Evolutionary conservation across 1,140 invertebrate species (phyloP).

Genomic region (Drosophila sucinea): DNA sequence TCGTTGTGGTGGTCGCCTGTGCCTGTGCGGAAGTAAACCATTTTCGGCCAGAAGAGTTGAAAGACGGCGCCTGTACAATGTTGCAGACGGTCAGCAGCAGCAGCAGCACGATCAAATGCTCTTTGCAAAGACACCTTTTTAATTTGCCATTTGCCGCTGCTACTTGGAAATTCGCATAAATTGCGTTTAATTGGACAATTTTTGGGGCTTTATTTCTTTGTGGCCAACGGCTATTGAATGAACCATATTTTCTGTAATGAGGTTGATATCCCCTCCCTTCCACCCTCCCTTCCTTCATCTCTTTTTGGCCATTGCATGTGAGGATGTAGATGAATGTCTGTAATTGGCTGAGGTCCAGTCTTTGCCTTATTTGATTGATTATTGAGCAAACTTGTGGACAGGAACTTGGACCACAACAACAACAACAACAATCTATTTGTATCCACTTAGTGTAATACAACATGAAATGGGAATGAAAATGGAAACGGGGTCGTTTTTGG

Average conservation of each 20-base stretch:
- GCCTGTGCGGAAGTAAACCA: conserved; percentile 74
- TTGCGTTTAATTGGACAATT: conserved; percentile 81
- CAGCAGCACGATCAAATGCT: conserved; percentile 54
- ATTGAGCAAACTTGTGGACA: conserved; percentile 80
- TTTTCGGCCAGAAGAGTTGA: conserved; percentile 60
- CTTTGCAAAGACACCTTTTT: conserved; percentile 74
- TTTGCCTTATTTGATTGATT: conserved; percentile 75
- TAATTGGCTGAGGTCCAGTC: conserved; percentile 56
- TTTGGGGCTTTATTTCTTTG: conserved; percentile 68
- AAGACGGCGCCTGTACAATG: conserved; percentile 70
- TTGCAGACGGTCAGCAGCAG: conserved; percentile 49
- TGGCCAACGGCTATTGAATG: conserved; percentile 55
- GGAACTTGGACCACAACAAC: conserved; percentile 40
- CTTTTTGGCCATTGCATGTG: conserved; percentile 58
- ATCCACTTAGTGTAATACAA: conserved; percentile 78
- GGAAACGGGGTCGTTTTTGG: conserved; percentile 42
- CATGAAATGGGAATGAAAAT: conserved; percentile 31
- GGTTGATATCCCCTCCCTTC: conserved; percentile 28
- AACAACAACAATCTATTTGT: conserved; percentile 73
- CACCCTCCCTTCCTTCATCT: background rate
- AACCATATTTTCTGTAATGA: conserved; percentile 62
- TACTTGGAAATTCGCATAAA: conserved; percentile 78
- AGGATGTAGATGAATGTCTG: conserved; percentile 46
- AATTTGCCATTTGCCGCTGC: conserved; percentile 69
- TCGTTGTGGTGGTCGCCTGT: conserved; percentile 45